Base-by-base conservation (phyloP, 1,140 invertebrate species). In the Penaeus japonicus region DNA sequence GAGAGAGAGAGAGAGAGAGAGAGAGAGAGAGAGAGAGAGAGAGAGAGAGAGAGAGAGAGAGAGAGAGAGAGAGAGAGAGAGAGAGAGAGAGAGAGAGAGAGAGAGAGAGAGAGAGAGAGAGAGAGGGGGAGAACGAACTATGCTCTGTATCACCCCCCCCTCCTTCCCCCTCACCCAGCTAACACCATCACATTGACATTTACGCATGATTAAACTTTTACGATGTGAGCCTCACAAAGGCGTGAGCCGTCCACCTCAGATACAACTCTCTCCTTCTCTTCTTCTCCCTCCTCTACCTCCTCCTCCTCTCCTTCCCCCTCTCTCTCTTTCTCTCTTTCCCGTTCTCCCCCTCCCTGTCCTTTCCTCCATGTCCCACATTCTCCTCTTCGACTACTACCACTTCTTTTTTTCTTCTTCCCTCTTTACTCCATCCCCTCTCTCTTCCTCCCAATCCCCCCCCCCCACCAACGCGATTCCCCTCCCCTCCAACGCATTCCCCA, bases 1-100 rank as follows among this genome's bases (percentile, higher is more conserved):
- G 73, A 80, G 78, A 80, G 78, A 80, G 78, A 80, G 78, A 80
- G 78, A 80, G 78, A 80, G 78, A 80, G 78, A 80, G 78, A 80
- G 78, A 81, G 39, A 81, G 39, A 81, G 39, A 81, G 39, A 82
- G 80, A 59, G 55, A 82, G 55, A 82, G 53, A 59, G 53, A 82
- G 24, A 27, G 54, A 30, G 53, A 18, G 80, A 30, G 24, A 57
- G 53, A 24, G 54, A 15, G 22, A 32, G 35, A 47, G 24, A 22
- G 47, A 17, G 39, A 17, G 12, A 32, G 7, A n/a, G 5, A 32
- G 17, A 55, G 0, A 27, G 73, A 80, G 35, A 80, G 35, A 80
- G 78, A 80, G 35, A 80, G 78, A 80, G 35, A 80, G 78, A 80
- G 78, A 80, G 35, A 53, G 78, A 81, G 39, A 81, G 39, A 81